Evolutionary conservation across 2,113 vertebrate genomes (phyloP), one percentile per base, ranked within the genome.

Genomic region (Athene noctua): DNA sequence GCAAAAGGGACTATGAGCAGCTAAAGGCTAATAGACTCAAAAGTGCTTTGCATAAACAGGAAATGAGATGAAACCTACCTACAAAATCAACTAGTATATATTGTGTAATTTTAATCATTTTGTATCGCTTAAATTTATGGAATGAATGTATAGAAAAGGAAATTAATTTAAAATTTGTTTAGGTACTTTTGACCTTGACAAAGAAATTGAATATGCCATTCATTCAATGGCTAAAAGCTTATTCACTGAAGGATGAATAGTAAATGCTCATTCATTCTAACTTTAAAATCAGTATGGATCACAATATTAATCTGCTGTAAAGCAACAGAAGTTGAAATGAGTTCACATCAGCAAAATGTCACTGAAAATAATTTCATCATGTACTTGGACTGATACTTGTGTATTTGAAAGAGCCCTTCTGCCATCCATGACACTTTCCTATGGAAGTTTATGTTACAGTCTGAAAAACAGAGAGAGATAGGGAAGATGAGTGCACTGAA

Each of bases 371-470:
- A 85, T 94, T 81, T 94, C 17, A 34, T 86, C 36, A 29, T 65
- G 14, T 47, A 73, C 65, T 91, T 87, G 84, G 42, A 75, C 62
- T 79, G 61, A 87, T 81, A 81, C 4, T 79, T 95, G 49, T 82
- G 58, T 79, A 38, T 94, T 80, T 94, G 80, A 92, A 79, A 81
- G 68, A 91, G 57, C 65, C 61, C 46, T 96, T 92, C 57, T 92
- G 74, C 74, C 55, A 95, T 66, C 55, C 42, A 7, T 66, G 51
- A 78, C 67, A 83, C 36, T 77, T 91, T 74, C 44, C 59, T 80
- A 59, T 54, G 42, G 29, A 73, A 49, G 62, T 88, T 82, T 92
- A 72, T 81, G 21, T 68, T 51, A 90, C 9, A 78, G 30, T 75
- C 66, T 80, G 85, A 77, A 90, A 93, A 94, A 58, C 40, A 90